Evolutionary conservation across 2,888 invertebrate genomes (phyloP).

Genomic region (Hypsopygia costalis): DNA sequence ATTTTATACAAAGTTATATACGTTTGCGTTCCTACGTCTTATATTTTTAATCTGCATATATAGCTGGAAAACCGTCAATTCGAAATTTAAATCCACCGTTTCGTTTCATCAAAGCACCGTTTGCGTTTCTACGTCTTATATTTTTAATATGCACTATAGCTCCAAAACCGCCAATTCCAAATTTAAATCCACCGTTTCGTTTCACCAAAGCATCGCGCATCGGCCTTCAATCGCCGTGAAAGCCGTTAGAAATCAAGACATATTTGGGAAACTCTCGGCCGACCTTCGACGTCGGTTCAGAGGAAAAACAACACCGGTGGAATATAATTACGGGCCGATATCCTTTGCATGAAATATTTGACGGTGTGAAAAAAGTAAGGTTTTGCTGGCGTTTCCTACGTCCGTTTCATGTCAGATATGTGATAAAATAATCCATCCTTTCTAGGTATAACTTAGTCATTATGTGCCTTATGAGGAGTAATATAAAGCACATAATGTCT

Average conservation of each 20-base stretch:
- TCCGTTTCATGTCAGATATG: too few relatives aligned
- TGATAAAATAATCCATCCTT: too few relatives aligned
- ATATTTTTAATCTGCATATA: too few relatives aligned
- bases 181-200: neutral
- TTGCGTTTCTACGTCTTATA: too few relatives aligned
- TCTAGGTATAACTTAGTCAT: too few relatives aligned
- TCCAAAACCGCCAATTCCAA: too few relatives aligned
- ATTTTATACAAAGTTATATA: too few relatives aligned
- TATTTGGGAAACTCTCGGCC: conserved; percentile 25
- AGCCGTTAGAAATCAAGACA: conserved; percentile 30
- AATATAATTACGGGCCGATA: conserved; percentile 30
- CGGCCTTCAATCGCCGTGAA: conserved; percentile 26
- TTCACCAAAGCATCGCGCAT: conserved; percentile 6
- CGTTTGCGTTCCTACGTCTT: too few relatives aligned
- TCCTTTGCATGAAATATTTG: conserved; percentile 49
- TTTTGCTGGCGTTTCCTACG: conserved; percentile 33
- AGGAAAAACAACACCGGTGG: conserved; percentile 31
- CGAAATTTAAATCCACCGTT: neutral
- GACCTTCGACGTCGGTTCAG: conserved; percentile 3
- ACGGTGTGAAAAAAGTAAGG: conserved; percentile 39
- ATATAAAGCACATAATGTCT: too few relatives aligned
- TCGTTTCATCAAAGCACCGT: neutral
- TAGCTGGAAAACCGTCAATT: too few relatives aligned
- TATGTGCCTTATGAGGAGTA: too few relatives aligned
- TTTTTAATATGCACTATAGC: too few relatives aligned